These are phyloP conservation scores for Penaeus vannamei DNA, from an alignment of 1,140 invertebrate genomes.

Conservation along the genomic window DNA sequence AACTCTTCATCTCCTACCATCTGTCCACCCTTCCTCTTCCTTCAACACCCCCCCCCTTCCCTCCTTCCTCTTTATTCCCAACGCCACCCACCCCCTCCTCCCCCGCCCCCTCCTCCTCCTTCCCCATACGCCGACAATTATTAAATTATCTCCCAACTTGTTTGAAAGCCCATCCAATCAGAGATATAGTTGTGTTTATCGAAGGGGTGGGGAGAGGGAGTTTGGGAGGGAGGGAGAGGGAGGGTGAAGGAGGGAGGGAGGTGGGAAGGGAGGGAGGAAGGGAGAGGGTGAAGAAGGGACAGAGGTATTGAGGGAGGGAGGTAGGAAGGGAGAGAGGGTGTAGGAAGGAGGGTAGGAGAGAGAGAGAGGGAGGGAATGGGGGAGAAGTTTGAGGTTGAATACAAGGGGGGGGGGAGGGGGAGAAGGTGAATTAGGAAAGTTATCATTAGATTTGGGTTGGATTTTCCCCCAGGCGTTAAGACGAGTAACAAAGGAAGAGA, in stretches of 20 bases:
- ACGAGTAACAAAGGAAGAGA: neutral
- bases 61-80: neutral
- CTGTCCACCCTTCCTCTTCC: neutral
- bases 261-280: too few species aligned
- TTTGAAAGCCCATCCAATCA: constrained; percentile 60
- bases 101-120: neutral
- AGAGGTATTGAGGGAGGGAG: too few species aligned
- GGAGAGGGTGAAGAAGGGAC: too few species aligned
- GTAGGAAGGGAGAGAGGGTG: too few species aligned
- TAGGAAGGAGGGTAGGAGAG: too few species aligned
- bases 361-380: too few species aligned
- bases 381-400: too few species aligned
- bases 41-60: neutral
- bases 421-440: constrained; percentile 35
- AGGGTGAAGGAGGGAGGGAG: too few species aligned
- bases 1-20: neutral
- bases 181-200: constrained; percentile 41
- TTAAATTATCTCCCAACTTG: constrained; percentile 59
- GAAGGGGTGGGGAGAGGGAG: neutral
- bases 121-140: constrained; percentile 32
- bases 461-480: constrained; percentile 2
- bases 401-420: too few species aligned
- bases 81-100: neutral
- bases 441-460: constrained; percentile 55
- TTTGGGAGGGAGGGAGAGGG: too few species aligned